Evolutionary conservation across 2,888 invertebrate genomes (phyloP).

Genomic region (Melinaea marsaeus): DNA sequence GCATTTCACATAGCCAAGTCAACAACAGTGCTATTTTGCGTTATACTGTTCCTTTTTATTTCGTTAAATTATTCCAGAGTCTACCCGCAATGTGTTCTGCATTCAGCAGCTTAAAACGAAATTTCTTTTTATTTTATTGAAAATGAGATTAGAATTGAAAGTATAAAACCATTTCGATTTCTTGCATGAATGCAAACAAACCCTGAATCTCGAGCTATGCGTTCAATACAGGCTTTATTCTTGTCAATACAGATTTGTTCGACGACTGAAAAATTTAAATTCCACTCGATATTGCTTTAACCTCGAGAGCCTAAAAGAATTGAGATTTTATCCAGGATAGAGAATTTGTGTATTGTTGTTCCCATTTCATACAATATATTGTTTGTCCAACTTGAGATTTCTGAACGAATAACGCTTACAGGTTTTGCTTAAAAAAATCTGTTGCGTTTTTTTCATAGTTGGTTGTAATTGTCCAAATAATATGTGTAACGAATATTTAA

Average conservation of each 20-base stretch:
- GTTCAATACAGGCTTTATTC: constrained; percentile 19
- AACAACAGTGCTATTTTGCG: neutral
- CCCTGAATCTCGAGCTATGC: constrained; percentile 12
- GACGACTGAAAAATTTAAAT: constrained; percentile 46
- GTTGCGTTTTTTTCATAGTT: no score
- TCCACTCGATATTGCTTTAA: constrained; percentile 36
- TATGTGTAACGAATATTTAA: no score
- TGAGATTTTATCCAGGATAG: constrained; percentile 28
- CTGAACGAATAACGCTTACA: no score
- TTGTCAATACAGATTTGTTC: constrained; percentile 43
- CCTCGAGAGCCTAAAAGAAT: constrained; percentile 34
- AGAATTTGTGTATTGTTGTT: constrained; percentile 9
- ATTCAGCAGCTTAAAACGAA: neutral
- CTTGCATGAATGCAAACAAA: constrained; percentile 28
- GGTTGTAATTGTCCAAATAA: no score
- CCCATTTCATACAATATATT: neutral
- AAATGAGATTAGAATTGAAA: constrained; percentile 11
- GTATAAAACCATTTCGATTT: constrained; percentile 28
- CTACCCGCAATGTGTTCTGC: constrained; percentile 2
- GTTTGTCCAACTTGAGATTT: no score
- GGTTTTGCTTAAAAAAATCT: no score
- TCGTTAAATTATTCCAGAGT: constrained; percentile 2
- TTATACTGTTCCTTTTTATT: constrained; percentile 1
- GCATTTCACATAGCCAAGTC: neutral
- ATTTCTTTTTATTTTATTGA: constrained; percentile 5